These are phyloP conservation scores for Ispidina picta DNA, from an alignment of 2,797 vertebrate species.

Conservation along the genomic window DNA sequence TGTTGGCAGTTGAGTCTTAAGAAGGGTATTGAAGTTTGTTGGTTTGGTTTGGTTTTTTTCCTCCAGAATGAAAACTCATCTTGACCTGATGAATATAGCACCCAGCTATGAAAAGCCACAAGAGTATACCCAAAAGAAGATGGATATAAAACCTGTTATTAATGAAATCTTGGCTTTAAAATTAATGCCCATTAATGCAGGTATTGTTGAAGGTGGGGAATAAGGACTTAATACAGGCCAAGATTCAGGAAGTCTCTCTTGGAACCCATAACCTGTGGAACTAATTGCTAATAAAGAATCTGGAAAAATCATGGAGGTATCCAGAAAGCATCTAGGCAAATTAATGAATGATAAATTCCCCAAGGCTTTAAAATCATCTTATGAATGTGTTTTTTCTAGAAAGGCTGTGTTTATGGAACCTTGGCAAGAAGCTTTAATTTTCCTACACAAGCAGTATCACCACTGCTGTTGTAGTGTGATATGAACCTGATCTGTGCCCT, in stretches of 20 bases:
- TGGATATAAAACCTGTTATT: constrained; percentile 63
- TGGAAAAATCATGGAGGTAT: not conserved
- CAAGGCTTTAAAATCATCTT: not conserved
- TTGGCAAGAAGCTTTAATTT: not conserved
- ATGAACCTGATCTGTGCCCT: rapidly evolving
- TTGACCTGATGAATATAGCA: constrained; percentile 72
- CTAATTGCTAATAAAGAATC: not conserved
- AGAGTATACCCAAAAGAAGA: constrained; percentile 34
- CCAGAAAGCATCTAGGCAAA: not conserved
- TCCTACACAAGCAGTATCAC: rapidly evolving
- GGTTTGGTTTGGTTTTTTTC: not conserved
- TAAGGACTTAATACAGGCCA: not conserved
- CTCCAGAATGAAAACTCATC: constrained; percentile 74
- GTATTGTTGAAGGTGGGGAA: constrained; percentile 34
- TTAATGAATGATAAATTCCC: not conserved
- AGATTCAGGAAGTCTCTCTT: not conserved
- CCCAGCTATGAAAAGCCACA: constrained; percentile 48
- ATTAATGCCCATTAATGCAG: constrained; percentile 10
- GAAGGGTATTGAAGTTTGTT: not conserved
- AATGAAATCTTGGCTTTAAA: constrained; percentile 69
- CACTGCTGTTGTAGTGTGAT: not conserved
- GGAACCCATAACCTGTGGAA: not conserved
- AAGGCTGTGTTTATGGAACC: not conserved
- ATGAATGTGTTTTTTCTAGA: not conserved
- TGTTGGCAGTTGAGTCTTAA: not conserved